These are phyloP conservation scores for Iguana delicatissima DNA, from an alignment of 2,797 vertebrate genomes.

Conservation along the genomic window DNA sequence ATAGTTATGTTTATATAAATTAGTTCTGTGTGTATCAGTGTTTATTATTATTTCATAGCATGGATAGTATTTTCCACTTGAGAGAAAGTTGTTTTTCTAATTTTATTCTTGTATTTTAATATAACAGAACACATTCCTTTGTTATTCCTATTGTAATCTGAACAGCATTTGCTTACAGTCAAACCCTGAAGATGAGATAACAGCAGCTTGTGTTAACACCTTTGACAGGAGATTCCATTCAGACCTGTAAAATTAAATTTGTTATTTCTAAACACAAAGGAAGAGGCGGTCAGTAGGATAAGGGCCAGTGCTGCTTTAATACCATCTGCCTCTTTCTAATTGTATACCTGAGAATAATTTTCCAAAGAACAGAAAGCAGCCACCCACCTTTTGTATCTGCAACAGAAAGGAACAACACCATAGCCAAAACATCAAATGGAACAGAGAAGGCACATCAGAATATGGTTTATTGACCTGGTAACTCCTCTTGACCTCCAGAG, in stretches of 20 bases:
- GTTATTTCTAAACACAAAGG: constrained; percentile 42
- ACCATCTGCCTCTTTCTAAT: constrained; percentile 39
- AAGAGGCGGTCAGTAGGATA: constrained; percentile 3
- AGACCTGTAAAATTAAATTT: constrained; percentile 34
- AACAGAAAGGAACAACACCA: constrained; percentile 33
- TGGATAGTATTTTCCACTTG: neutral
- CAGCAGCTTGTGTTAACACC: constrained; percentile 6
- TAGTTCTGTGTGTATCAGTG: constrained; percentile 9
- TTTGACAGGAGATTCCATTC: constrained; percentile 41
- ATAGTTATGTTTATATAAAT: neutral
- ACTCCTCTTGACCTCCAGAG: constrained; percentile 8
- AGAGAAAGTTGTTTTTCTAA: neutral
- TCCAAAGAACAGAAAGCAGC: constrained; percentile 34
- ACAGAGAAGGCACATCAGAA: constrained; percentile 19
- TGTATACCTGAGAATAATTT: constrained; percentile 44
- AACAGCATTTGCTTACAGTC: neutral
- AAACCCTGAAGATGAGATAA: constrained; percentile 18
- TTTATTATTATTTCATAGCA: neutral
- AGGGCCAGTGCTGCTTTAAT: constrained; percentile 27
- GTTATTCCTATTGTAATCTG: neutral
- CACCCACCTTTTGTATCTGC: constrained; percentile 30
- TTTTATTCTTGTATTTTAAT: constrained; percentile 10
- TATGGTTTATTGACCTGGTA: constrained; percentile 35
- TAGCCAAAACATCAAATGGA: constrained; percentile 36
- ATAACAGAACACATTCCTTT: neutral